Percentiles rank a stretch among this genome's conserved stretches.
Evolutionary conservation across 1,140 invertebrate species (phyloP).

Genomic region (Bemisia tabaci): DNA sequence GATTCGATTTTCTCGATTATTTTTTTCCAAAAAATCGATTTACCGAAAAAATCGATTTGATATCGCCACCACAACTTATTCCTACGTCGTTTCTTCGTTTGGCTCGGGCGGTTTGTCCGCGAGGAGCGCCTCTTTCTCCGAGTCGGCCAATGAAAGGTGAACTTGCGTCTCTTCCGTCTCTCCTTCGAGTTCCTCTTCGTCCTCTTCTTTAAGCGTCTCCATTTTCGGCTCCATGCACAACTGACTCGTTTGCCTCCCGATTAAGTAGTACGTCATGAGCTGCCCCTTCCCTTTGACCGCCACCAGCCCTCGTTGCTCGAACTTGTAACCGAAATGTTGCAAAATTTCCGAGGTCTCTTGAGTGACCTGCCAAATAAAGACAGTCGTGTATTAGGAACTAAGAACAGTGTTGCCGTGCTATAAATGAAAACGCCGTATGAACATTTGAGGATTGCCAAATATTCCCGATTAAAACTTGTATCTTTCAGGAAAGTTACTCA

Average conservation of each 20-base stretch:
- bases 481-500: too few relatives aligned
- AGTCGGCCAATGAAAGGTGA: background rate
- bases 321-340: slow-evolving; percentile 73
- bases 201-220: slow-evolving; percentile 22
- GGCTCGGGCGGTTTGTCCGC: slow-evolving; percentile 1
- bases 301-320: slow-evolving; percentile 80
- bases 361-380: slow-evolving; percentile 54
- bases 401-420: background rate
- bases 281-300: slow-evolving; percentile 91
- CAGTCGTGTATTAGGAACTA: background rate
- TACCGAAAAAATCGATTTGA: too few relatives aligned
- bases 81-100: too few relatives aligned
- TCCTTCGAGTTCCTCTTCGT: slow-evolving; percentile 1
- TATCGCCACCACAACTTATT: too few relatives aligned
- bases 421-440: too few relatives aligned
- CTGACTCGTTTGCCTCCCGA: slow-evolving; percentile 38
- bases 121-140: background rate
- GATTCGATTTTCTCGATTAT: too few relatives aligned
- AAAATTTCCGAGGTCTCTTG: slow-evolving; percentile 81
- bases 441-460: too few relatives aligned
- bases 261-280: slow-evolving; percentile 85
- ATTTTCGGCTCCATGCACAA: slow-evolving; percentile 10
- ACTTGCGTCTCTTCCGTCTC: background rate
- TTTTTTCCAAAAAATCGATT: too few relatives aligned
- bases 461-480: too few relatives aligned